Evolutionary conservation across 2,888 invertebrate genomes (phyloP).

Genomic region (Lochmaea capreae): DNA sequence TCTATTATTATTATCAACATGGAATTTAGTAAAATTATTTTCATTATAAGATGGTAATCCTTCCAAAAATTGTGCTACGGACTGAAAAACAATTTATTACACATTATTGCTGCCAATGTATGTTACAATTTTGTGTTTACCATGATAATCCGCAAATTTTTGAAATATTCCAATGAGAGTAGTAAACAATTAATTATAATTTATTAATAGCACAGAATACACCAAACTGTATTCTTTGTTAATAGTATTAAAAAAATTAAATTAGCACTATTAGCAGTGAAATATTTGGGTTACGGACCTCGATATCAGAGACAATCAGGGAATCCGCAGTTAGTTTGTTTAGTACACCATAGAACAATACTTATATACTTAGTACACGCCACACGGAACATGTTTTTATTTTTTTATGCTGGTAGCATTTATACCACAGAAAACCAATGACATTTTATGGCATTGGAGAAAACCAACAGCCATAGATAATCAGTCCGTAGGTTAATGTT

Average conservation of each 20-base stretch:
- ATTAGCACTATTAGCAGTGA: neutral
- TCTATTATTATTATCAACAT: constrained; percentile 85
- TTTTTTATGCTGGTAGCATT: too few species aligned
- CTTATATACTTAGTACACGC: too few species aligned
- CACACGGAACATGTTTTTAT: too few species aligned
- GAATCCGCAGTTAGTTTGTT: too few species aligned
- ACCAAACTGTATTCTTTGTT: too few species aligned
- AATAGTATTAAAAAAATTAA: constrained; percentile 2
- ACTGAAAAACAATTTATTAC: constrained; percentile 69
- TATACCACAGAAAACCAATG: too few species aligned
- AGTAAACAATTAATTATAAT: neutral
- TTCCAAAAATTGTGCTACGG: constrained; percentile 90
- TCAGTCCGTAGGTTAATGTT: too few species aligned
- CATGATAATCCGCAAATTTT: neutral
- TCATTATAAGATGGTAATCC: constrained; percentile 92
- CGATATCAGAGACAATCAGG: neutral
- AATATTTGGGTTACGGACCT: neutral
- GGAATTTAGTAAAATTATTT: constrained; percentile 90
- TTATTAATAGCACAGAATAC: too few species aligned
- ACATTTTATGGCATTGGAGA: too few species aligned
- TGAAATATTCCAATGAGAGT: neutral
- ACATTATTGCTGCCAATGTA: neutral
- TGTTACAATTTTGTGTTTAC: neutral
- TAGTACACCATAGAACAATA: too few species aligned
- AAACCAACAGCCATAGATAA: too few species aligned